Base-by-base conservation (phyloP, 2,113 vertebrate species). In the Cryptomyrus ogoouensis region DNA sequence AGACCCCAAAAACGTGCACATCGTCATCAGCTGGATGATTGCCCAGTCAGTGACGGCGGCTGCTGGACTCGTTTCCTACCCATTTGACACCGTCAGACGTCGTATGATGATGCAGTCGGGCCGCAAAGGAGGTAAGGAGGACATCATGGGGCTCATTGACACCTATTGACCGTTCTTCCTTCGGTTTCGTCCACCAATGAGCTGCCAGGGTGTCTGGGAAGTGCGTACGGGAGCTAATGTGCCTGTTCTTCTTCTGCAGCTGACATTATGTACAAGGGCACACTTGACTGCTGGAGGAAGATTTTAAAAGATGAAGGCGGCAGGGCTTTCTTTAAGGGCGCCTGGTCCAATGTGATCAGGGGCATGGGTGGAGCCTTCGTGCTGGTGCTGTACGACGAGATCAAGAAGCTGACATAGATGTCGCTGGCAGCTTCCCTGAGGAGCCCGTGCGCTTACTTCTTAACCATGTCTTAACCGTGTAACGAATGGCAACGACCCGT, bases 41-140 rank as follows among this genome's bases (percentile, higher is more conserved):
- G 98, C 98, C 91, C 98, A 99, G 97, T 95, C 91, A 0, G 98
- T 99, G 90, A 99, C 98, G 0, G 98, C 98, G 0, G 97, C 94
- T 0, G 96, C 98, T 0, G 98, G 98, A 44, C 91, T 99, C 85
- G 93, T 98, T 91, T 99, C 98, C 83, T 99, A 99, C 91, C 98
- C 98, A 83, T 99, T 99, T 77, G 98, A 99, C 95, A 99, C 98
- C 0, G 98, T 99, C 93, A 96, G 98, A 90, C 98, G 98, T 96
- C 96, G 98, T 94, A 99, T 99, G 98, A 99, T 99, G 98, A 99
- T 99, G 98, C 98, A 99, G 96, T 99, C 98, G n/a, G 98, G 98
- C 90, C 96, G 98, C 90, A 99, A 97, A 96, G 97, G 97, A 97
- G 98, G 98, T 99, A 95, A 97, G 97, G 10, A 10, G 24, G 53